phyloP scores from a whole-genome alignment of 2,888 invertebrate species.

The Enchytraeus crypticus region DNA sequence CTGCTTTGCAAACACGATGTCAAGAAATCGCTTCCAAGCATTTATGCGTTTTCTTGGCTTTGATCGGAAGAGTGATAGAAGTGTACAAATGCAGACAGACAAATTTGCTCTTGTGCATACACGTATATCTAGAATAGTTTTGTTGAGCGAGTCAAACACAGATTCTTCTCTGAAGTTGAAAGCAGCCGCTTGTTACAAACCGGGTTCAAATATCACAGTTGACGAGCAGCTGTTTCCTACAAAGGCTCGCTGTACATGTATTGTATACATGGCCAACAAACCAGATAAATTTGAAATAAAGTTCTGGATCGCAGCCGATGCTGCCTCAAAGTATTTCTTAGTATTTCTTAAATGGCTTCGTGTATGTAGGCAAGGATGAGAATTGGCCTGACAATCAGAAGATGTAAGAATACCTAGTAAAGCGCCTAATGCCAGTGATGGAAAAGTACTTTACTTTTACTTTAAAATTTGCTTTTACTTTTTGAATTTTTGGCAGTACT shows the following conservation, averaged over 20 bases:
- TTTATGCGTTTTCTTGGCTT: background rate
- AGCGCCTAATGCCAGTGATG: too few relatives aligned
- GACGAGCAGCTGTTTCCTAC: constrained; percentile 1
- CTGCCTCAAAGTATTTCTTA: background rate
- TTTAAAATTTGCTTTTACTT: too few relatives aligned
- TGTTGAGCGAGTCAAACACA: too few relatives aligned
- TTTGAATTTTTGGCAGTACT: too few relatives aligned
- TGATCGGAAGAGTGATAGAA: background rate
- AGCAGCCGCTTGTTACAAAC: too few relatives aligned
- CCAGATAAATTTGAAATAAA: background rate
- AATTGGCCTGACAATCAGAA: background rate
- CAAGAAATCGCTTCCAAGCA: background rate
- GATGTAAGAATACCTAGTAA: too few relatives aligned
- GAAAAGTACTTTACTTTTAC: too few relatives aligned
- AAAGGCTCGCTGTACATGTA: background rate
- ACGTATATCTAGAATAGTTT: too few relatives aligned
- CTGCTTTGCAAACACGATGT: too few relatives aligned
- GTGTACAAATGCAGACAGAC: background rate
- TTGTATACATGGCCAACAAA: background rate
- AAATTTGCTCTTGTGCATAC: background rate
- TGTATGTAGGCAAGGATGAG: background rate
- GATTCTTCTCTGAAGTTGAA: too few relatives aligned
- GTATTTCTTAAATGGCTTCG: background rate
- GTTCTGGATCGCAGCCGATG: background rate
- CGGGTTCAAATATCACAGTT: background rate